Base-by-base conservation (phyloP, 1,140 invertebrate species). In the Aphaenogaster ashmeadi region DNA sequence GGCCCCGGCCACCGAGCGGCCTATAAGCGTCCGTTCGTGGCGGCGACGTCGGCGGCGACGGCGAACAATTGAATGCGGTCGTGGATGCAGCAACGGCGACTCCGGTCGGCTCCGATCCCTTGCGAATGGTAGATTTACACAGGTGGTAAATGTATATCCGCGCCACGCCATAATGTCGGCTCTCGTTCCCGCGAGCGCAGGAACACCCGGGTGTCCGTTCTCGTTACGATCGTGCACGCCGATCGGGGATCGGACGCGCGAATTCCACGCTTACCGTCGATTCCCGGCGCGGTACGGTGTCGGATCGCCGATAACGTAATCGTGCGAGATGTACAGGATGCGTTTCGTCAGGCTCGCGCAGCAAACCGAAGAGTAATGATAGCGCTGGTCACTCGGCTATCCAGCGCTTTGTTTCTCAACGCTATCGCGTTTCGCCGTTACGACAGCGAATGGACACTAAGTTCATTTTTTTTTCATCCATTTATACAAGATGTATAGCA, bases 51-150 rank as follows among this genome's bases (percentile, higher is more conserved):
- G 64, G 6, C 18, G 13, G 56, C 74, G n/a, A 5, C 44, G 60
- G 58, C 15, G 83, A 56, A 78, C 83, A 86, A 86, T 86, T 86
- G 83, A 86, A 86, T 86, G 74, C 62, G 62, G 60, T 66, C 36
- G 83, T 56, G 47, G 60, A 86, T 79, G 50, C 74, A 50, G 18
- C 33, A 27, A 52, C 83, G 72, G 64, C 21, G 69, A 84, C 80
- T 84, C 50, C 33, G 69, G 41, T 33, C 44, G 69, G 52, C 33
- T 64, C 41, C 41, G 66, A 64, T 56, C 41, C 54, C 58, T 33
- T 36, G 36, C 74, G 56, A 64, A 78, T 5, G 18, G 60, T 78
- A 78, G 56, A 64, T 85, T 77, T 77, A 52, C 58, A 78, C 21
- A 18, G 9, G 6, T 50, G 47, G 60, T 79, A 86, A 86, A 86